A percentile compares a stretch with the other conserved stretches of the same genome.
Evolutionary conservation across 2,113 vertebrate species (phyloP).

Genomic region (Edolisoma coerulescens): DNA sequence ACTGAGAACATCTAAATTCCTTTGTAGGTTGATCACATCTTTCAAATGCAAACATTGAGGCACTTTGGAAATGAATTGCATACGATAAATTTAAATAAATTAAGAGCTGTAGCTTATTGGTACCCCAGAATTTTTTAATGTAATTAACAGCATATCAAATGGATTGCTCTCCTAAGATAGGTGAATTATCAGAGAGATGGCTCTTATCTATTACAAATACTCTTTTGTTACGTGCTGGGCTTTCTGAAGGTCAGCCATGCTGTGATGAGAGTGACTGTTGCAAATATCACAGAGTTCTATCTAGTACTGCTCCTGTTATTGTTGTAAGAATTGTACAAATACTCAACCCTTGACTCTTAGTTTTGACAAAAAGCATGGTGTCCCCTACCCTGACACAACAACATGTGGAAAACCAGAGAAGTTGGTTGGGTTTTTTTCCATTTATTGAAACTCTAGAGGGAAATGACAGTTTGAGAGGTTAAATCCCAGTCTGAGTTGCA

Average conservation of each 20-base stretch:
- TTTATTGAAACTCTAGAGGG: neutral
- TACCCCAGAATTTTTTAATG: neutral
- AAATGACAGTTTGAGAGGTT: neutral
- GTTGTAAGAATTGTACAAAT: neutral
- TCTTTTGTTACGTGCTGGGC: neutral
- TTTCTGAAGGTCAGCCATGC: conserved; percentile 2
- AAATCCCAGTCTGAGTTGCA: conserved; percentile 33
- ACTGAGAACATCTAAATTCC: neutral
- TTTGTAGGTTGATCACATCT: neutral
- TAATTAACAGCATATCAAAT: conserved; percentile 5
- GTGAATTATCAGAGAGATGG: neutral
- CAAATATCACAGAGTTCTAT: neutral
- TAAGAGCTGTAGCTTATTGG: neutral
- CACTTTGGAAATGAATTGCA: neutral
- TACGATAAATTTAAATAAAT: conserved; percentile 21
- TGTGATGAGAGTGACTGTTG: neutral
- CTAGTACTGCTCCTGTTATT: neutral
- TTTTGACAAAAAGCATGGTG: neutral
- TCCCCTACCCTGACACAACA: neutral
- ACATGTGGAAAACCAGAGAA: neutral
- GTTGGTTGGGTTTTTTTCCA: neutral
- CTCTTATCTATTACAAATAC: neutral
- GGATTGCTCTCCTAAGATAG: neutral
- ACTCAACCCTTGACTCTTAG: neutral
- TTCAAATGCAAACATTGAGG: neutral